A percentile compares a stretch with the other conserved stretches of the same genome.
Evolutionary conservation across 2,888 invertebrate genomes (phyloP).

Genomic region (Uropetala carovei): DNA sequence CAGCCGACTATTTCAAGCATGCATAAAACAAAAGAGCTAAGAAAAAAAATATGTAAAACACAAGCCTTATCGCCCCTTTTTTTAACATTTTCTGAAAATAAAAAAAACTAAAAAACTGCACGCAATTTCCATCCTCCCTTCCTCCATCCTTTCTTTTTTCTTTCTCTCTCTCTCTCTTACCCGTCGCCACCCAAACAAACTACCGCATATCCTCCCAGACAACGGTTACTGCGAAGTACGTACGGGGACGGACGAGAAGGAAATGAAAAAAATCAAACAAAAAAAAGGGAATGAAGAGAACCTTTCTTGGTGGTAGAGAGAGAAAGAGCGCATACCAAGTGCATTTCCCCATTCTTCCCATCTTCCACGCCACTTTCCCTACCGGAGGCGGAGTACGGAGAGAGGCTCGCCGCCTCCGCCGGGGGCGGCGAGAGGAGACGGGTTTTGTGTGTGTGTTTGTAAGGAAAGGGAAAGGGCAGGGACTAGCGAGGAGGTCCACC

Average conservation of each 20-base stretch:
- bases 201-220: background rate
- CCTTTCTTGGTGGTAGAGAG: conserved; percentile 29
- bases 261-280: background rate
- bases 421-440: background rate
- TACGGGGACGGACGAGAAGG: background rate
- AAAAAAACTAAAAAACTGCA: background rate
- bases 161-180: no score
- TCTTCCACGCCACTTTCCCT: conserved; percentile 27
- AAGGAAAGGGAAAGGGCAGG: background rate
- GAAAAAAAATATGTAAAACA: no score
- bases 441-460: background rate
- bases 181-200: no score
- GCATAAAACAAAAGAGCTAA: no score
- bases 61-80: background rate
- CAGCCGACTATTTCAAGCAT: no score
- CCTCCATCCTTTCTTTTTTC: no score
- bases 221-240: conserved; percentile 20
- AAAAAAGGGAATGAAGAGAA: no score
- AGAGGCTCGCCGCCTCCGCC: background rate
- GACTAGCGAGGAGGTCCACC: background rate
- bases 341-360: conserved; percentile 37
- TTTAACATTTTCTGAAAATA: background rate
- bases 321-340: conserved; percentile 11
- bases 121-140: background rate
- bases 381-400: background rate